Conservation (phyloP, 2,888 invertebrate genomes). For the Calephelis perditalis region DNA sequence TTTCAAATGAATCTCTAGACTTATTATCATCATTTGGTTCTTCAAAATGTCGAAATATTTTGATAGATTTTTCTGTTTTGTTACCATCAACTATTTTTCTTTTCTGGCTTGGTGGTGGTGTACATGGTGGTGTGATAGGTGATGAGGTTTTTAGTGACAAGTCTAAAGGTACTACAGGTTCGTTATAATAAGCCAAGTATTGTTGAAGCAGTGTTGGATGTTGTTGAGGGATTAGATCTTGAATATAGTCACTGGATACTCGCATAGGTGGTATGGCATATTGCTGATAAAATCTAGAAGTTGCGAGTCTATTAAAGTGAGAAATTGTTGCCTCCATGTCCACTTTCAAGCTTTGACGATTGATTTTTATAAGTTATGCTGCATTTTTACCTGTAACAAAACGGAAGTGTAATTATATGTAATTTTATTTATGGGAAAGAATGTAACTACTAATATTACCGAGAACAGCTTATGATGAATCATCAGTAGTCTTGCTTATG, state of each 20-base stretch:
- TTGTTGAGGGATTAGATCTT: constrained; percentile 63
- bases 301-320: constrained; percentile 58
- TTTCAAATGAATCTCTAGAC: constrained; percentile 42
- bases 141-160: constrained; percentile 84
- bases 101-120: constrained; percentile 83
- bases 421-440: too few relatives aligned
- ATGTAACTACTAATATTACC: too few relatives aligned
- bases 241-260: constrained; percentile 61
- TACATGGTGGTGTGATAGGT: constrained; percentile 87
- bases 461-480: too few relatives aligned
- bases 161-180: constrained; percentile 84
- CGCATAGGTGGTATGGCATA: constrained; percentile 61
- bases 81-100: constrained; percentile 52
- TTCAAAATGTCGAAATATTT: constrained; percentile 67
- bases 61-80: constrained; percentile 55
- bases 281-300: constrained; percentile 65
- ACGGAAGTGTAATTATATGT: too few relatives aligned
- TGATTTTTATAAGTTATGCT: constrained; percentile 18
- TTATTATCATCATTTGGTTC: constrained; percentile 49
- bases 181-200: constrained; percentile 78
- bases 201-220: constrained; percentile 71
- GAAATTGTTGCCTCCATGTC: constrained; percentile 68
- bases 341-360: constrained; percentile 15
- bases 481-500: too few relatives aligned
- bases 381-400: constrained; percentile 42